Evolutionary conservation across 30 jellyfish, hydroid and myxozoan genomes (phyloP), one percentile per base, ranked within the genome.

Genomic region (Cassiopea andromeda): DNA sequence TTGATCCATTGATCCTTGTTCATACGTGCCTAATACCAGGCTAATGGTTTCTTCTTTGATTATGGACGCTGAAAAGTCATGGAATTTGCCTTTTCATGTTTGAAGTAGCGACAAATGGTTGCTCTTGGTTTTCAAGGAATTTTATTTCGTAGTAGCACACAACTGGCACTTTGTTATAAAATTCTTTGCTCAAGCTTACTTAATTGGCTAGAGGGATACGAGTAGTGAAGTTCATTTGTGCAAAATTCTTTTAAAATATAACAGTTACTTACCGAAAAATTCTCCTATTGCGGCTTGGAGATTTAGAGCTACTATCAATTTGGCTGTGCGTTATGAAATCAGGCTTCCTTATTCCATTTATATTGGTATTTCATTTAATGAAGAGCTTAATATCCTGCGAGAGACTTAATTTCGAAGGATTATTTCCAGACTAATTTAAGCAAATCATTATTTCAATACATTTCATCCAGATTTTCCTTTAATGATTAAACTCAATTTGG

Each of bases 51-150:
- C 54, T 27, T 19, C n/a, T 54, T 2, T 54, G 79, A 70, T 70
- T 70, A 70, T 70, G 79, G 79, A 14, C 16, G 16, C 7, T 70
- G 79, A 70, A 27, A 27, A 38, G 79, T 70, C 54, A 70, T 43
- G 17, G 79, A 3, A 70, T 7, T 14, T 1, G 18, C 27, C 38
- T 18, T 27, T 6, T 70, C 79, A 15, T 2, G 79, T 19, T 43
- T 70, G 79, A 6, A 70, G 79, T 12, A 5, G 79, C 19, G 79
- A 70, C 18, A 70, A 43, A 6, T 16, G 57, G 14, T 18, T 70
- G n/a, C 54, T 14, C 54, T 12, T 16, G 79, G 16, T 70, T 14
- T 70, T 70, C 49, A 19, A 6, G 64, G 38, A 70, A 70, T 19
- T 5, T 70, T 12, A 14, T 19, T 70, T 4, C 79, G 38, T 70